These are phyloP conservation scores for Drosophila bocki DNA, from an alignment of 1,140 invertebrate genomes.

Conservation along the genomic window DNA sequence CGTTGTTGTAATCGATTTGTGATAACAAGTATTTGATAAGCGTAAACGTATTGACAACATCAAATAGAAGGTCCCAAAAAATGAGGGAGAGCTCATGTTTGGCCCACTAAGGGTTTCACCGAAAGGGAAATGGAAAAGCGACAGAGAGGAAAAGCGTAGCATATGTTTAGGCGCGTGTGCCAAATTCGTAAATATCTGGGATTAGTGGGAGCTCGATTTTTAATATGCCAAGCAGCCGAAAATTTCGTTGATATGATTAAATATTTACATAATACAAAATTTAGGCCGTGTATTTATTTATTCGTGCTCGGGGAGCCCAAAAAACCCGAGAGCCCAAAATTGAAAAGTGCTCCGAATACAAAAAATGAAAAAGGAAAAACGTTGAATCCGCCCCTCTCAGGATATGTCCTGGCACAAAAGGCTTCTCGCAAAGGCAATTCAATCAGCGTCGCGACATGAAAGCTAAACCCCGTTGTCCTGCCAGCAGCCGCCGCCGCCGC, in stretches of 20 bases:
- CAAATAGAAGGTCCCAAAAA: conserved; percentile 51
- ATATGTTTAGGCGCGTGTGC: conserved; percentile 68
- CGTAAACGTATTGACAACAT: conserved; percentile 78
- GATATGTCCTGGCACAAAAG: conserved; percentile 43
- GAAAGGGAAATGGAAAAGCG: conserved; percentile 19
- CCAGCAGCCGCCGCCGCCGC: conserved; percentile 7
- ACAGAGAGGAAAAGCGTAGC: conserved; percentile 18
- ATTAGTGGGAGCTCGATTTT: conserved; percentile 50
- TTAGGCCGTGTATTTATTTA: conserved; percentile 66
- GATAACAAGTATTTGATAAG: conserved; percentile 83
- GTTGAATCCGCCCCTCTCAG: conserved; percentile 6
- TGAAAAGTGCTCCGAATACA: conserved; percentile 54
- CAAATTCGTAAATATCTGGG: conserved; percentile 70
- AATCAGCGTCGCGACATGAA: conserved; percentile 74
- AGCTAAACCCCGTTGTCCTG: conserved; percentile 63
- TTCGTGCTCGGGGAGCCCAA: conserved; percentile 32
- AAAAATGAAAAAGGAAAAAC: conserved; percentile 17
- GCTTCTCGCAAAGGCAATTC: conserved; percentile 63
- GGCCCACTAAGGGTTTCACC: conserved; percentile 13
- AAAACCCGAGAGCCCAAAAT: conserved; percentile 26
- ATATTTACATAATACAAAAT: conserved; percentile 82
- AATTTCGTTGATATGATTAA: conserved; percentile 79
- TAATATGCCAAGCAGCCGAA: conserved; percentile 54
- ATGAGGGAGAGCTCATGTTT: background rate
- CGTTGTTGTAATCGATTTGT: conserved; percentile 75